Evolutionary conservation across 2,888 invertebrate species (phyloP), one percentile per base, ranked within the genome.

Genomic region (Ectemnius continuus): DNA sequence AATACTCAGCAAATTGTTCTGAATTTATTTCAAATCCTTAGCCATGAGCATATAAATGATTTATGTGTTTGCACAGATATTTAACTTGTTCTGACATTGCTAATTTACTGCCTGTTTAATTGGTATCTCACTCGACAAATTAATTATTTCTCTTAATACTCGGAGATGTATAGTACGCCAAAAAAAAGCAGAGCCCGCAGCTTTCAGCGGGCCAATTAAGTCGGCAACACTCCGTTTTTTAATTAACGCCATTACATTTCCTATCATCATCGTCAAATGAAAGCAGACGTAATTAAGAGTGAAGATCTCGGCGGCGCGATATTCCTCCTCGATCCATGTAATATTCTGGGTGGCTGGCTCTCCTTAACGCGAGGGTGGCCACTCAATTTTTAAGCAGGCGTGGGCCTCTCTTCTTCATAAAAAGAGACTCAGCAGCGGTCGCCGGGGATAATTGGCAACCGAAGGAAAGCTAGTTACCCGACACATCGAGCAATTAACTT

Each of bases 151-250:
- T 23, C 23, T 23, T 23, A 36, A 36, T 36, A 8, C 36, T 36
- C 36, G 11, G 11, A 8, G 11, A 36, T 8, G 36, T 11, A 36
- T 1, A 36, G 36, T 67, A 64, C 61, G 79, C 72, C 71, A 28
- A 67, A 65, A 70, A 70, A 77, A 73, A 76, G 71, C 72, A 16
- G 48, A 52, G 70, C 59, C 61, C 59, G 73, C 72, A 71, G 70
- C 73, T 69, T 70, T 66, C 67, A 70, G 59, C 48, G 48, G 59
- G 67, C 56, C 71, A 82, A 82, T 78, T 66, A 72, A 23, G 47
- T 67, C 74, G 75, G 71, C 71, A 73, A 61, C 58, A 72, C 76
- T 78, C 73, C 74, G 61, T 79, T 79, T 79, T 78, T 81, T 79
- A 79, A 79, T 45, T 72, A 74, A 71, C 59, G 62, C 16, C 48